Evolutionary conservation across 2,113 vertebrate genomes (phyloP).

Genomic region (Willisornis vidua): DNA sequence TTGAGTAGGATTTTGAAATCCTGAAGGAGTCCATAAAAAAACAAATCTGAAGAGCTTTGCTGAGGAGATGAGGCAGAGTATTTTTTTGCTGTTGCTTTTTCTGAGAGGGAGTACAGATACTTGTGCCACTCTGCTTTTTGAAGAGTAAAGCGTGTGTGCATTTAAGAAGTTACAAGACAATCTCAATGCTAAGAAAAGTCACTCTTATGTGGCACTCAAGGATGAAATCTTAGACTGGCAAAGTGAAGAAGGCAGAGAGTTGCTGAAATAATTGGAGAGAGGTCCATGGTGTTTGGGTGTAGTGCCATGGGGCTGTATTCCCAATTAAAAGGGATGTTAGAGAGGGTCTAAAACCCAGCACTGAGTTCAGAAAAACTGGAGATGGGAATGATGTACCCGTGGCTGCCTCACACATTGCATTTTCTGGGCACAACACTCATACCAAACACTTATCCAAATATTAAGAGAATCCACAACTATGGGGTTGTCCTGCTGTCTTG

Average conservation of each 20-base stretch:
- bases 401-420: not conserved
- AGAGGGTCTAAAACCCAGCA: not conserved
- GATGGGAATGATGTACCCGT: rapidly evolving
- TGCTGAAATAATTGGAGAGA: rapidly evolving
- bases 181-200: not conserved
- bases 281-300: not conserved
- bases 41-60: not conserved
- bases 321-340: not conserved
- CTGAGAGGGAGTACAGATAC: not conserved
- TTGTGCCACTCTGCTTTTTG: not conserved
- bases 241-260: not conserved
- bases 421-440: not conserved
- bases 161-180: not conserved
- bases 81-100: not conserved
- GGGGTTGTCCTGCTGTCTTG: not conserved
- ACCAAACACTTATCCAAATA: not conserved
- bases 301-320: not conserved
- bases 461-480: not conserved
- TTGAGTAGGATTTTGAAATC: not conserved
- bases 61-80: not conserved
- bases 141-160: not conserved
- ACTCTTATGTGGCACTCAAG: not conserved
- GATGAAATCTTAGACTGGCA: not conserved
- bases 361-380: not conserved
- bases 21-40: not conserved